A percentile compares a stretch with the other conserved stretches of the same genome.
Evolutionary conservation across 37 sponge, comb jelly and placozoan species (phyloP).

Genomic region (Spongia lamella): DNA sequence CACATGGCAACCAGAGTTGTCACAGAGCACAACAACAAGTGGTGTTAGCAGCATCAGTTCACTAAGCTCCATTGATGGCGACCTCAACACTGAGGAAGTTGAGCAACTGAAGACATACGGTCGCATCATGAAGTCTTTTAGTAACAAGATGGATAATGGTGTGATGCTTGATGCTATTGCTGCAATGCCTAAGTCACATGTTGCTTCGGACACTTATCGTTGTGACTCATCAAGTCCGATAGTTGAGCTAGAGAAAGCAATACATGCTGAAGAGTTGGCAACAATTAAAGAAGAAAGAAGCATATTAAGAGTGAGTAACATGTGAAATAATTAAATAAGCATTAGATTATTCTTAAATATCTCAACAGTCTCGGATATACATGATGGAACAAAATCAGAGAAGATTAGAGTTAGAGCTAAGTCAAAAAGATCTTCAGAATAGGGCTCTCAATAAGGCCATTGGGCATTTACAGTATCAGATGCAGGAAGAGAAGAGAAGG

Average conservation of each 20-base stretch:
- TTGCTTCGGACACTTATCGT: conserved; percentile 6
- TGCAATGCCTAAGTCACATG: not conserved
- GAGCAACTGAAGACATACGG: conserved; percentile 54
- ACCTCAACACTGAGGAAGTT: conserved; percentile 45
- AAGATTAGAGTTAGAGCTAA: conserved; percentile 66
- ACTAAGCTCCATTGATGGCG: conserved; percentile 41
- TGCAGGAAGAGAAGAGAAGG: conserved; percentile 38
- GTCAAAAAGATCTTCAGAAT: conserved; percentile 40
- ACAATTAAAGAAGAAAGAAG: conserved; percentile 78
- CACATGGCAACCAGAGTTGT: conserved; percentile 7
- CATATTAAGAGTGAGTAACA: conserved; percentile 62
- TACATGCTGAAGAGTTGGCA: conserved; percentile 70
- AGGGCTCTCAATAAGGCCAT: conserved; percentile 26
- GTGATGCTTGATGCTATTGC: conserved; percentile 23
- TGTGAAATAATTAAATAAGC: too few species aligned
- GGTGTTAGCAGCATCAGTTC: conserved; percentile 74
- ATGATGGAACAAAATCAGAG: conserved; percentile 86
- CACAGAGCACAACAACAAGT: conserved; percentile 69
- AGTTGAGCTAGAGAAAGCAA: conserved; percentile 65
- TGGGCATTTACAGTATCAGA: conserved; percentile 27
- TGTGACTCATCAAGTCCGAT: conserved; percentile 7
- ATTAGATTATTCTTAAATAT: too few species aligned
- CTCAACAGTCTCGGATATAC: conserved; percentile 87
- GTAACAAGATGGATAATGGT: conserved; percentile 61
- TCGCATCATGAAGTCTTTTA: conserved; percentile 29